Base-by-base conservation (phyloP, 2,888 invertebrate genomes). In the Prosopocoilus inquinatus region DNA sequence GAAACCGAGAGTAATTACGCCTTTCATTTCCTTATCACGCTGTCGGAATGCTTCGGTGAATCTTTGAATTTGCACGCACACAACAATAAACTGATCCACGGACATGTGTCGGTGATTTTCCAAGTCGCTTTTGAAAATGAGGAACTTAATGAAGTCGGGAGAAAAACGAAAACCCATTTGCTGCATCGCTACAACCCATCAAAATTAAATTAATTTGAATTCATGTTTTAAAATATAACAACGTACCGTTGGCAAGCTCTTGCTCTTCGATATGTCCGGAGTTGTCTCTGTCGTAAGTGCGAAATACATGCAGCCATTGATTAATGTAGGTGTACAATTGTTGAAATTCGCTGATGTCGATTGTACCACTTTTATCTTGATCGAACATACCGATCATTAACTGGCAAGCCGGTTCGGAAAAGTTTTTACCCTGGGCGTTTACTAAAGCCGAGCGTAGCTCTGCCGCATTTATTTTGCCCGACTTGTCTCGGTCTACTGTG, bases 321-420 rank as follows among this genome's bases (percentile, higher is more conserved):
- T 94, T 94, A 34, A 95, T 86, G 70, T 94, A 95, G 53, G 84
- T 87, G 76, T 90, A 95, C 13, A 94, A 80, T 67, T 90, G 88
- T 73, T 91, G 89, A 73, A 95, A 95, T 75, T 94, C 94, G 62
- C 83, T 82, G 2, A 93, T 67, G 71, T 91, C 90, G 63, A 95
- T 93, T 16, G 88, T 88, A n/a, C 93, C 94, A 63, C 84, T 86
- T 58, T 86, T 86, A 69, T 93, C 91, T 66, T 85, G 85, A 72
- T 94, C 94, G 76, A 95, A 95, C 91, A 95, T 91, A 52, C 90
- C 87, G 65, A 95, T 92, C 94, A 95, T 94, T 28, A 94, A 80
- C 65, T 85, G 85, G 73, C 94, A 94, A 7, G 93, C 89, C 56
- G 84, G 85, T 65, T 91, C 88, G 2, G 92, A 91, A 75, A 92